phyloP scores from a whole-genome alignment of 2,888 invertebrate species.

The Brassicogethes aeneus region DNA sequence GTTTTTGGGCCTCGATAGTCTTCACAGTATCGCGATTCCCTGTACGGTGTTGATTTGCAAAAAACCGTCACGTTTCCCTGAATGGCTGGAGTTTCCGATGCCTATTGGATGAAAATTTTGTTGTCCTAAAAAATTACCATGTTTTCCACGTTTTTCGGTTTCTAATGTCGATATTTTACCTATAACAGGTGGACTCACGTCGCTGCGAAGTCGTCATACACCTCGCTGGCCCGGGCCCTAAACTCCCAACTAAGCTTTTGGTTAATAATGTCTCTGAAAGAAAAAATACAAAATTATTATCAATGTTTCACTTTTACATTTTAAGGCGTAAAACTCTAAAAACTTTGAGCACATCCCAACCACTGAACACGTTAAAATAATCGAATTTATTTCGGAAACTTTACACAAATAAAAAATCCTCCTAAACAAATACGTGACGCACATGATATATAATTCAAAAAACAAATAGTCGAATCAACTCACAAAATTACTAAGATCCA shows the following conservation, averaged over 20 bases:
- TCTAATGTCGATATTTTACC: constrained; percentile 42
- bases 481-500: too few species aligned
- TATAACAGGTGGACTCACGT: constrained; percentile 69
- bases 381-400: too few species aligned
- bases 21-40: background rate
- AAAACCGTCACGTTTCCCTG: constrained; percentile 90
- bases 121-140: constrained; percentile 56
- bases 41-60: background rate
- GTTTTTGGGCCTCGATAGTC: background rate
- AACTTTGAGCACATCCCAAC: too few species aligned
- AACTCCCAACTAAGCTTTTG: constrained; percentile 74
- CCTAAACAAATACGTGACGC: too few species aligned
- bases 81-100: constrained; percentile 95
- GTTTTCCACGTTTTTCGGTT: background rate
- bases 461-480: too few species aligned
- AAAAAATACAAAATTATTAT: too few species aligned
- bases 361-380: too few species aligned
- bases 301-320: too few species aligned
- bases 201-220: constrained; percentile 90
- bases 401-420: too few species aligned
- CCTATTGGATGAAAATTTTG: constrained; percentile 95
- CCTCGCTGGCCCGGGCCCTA: constrained; percentile 66
- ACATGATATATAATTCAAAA: too few species aligned
- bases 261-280: constrained; percentile 90
- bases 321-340: too few species aligned